These are phyloP conservation scores for Chitala chitala DNA, from an alignment of 2,113 vertebrate species.

Conservation along the genomic window DNA sequence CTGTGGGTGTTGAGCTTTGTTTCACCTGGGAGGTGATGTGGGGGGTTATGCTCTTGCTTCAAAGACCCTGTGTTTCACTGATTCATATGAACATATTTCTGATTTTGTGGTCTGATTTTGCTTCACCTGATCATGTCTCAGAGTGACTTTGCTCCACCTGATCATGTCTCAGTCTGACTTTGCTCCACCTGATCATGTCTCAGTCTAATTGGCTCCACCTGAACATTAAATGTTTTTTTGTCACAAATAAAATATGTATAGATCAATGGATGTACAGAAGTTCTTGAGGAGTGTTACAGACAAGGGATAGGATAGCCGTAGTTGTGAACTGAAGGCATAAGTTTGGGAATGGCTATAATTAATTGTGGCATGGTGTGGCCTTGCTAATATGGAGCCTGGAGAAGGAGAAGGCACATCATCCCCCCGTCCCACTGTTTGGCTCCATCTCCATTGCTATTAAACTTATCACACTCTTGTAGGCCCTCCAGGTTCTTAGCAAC, in stretches of 20 bases:
- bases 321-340: slow-evolving; percentile 58
- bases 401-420: slow-evolving; percentile 61
- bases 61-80: no score
- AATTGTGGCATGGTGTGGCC: slow-evolving; percentile 54
- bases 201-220: background rate
- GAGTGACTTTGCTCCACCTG: no score
- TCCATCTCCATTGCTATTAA: slow-evolving; percentile 63
- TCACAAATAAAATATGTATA: slow-evolving; percentile 34
- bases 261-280: slow-evolving; percentile 36
- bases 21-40: no score
- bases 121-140: no score
- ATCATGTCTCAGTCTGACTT: no score
- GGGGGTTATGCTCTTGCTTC: no score
- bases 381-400: slow-evolving; percentile 67
- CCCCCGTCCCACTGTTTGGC: slow-evolving; percentile 63
- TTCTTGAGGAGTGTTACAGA: slow-evolving; percentile 27
- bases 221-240: slow-evolving; percentile 38
- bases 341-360: slow-evolving; percentile 66
- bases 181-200: background rate
- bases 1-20: no score
- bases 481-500: slow-evolving; percentile 48
- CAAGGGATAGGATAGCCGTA: slow-evolving; percentile 25
- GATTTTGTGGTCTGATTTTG: no score
- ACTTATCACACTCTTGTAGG: slow-evolving; percentile 47
- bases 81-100: no score